These are phyloP conservation scores for Orthosia cruda DNA, from an alignment of 2,888 invertebrate species.

Conservation along the genomic window DNA sequence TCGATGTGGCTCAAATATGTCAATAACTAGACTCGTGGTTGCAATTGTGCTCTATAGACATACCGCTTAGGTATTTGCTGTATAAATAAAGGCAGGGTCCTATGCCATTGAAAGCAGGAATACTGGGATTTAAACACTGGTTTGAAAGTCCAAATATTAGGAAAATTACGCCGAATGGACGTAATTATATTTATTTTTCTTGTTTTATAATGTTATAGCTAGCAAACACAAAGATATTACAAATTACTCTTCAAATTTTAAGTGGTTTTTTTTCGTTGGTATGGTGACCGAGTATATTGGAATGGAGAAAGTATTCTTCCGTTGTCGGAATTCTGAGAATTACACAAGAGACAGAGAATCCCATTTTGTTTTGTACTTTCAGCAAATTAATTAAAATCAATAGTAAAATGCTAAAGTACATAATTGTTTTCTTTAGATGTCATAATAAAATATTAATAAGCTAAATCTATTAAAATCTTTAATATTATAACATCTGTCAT, in stretches of 20 bases:
- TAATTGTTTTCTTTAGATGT: too few species aligned
- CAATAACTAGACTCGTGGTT: too few species aligned
- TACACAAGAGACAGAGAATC: too few species aligned
- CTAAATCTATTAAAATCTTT: background rate
- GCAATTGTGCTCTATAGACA: background rate
- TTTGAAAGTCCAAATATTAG: background rate
- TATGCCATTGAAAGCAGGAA: slow-evolving; percentile 20
- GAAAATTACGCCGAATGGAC: background rate
- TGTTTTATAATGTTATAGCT: background rate
- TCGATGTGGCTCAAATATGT: background rate
- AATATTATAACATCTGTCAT: too few species aligned
- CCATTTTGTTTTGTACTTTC: too few species aligned
- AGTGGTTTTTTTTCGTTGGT: too few species aligned
- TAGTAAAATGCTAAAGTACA: too few species aligned
- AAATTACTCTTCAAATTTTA: too few species aligned
- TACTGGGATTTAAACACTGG: slow-evolving; percentile 18
- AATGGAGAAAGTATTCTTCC: too few species aligned
- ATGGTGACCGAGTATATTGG: too few species aligned
- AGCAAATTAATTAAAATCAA: too few species aligned
- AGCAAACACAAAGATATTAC: background rate
- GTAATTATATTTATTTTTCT: background rate
- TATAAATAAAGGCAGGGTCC: background rate
- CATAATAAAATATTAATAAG: background rate
- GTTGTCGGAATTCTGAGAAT: too few species aligned
- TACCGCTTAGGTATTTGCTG: background rate